phyloP scores from a whole-genome alignment of 2,888 invertebrate species.

The Tortrix viridana region DNA sequence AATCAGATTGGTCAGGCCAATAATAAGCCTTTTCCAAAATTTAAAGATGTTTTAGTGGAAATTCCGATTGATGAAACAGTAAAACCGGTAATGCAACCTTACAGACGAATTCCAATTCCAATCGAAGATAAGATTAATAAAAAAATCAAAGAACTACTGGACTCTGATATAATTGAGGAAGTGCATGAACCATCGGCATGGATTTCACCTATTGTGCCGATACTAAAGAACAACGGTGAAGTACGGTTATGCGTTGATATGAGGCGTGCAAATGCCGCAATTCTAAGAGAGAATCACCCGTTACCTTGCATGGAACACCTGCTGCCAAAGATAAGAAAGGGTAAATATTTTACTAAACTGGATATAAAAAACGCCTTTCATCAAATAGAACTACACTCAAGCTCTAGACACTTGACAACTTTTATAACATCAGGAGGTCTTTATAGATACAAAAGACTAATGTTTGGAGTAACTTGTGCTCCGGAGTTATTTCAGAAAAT shows the following conservation, averaged over 20 bases:
- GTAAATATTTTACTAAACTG: slow-evolving; percentile 47
- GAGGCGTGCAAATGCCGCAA: slow-evolving; percentile 41
- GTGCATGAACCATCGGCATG: slow-evolving; percentile 38
- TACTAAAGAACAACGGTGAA: slow-evolving; percentile 5
- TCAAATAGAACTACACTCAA: slow-evolving; percentile 41
- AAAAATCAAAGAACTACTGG: slow-evolving; percentile 43
- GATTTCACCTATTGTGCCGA: slow-evolving; percentile 31
- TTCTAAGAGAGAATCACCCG: slow-evolving; percentile 45
- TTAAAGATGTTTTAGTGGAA: too few species aligned
- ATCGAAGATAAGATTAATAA: slow-evolving; percentile 44
- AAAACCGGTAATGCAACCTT: slow-evolving; percentile 39
- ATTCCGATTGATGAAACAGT: slow-evolving; percentile 1
- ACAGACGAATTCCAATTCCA: slow-evolving; percentile 45
- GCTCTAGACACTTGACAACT: slow-evolving; percentile 49
- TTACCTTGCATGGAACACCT: slow-evolving; percentile 45
- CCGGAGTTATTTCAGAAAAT: slow-evolving; percentile 40
- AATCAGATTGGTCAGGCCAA: background rate
- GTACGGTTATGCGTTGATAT: slow-evolving; percentile 10
- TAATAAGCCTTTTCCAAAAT: slow-evolving; percentile 34
- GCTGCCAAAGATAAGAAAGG: slow-evolving; percentile 43
- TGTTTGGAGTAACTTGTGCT: slow-evolving; percentile 2
- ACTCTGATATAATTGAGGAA: slow-evolving; percentile 45
- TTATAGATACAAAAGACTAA: background rate
- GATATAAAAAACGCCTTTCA: slow-evolving; percentile 57
- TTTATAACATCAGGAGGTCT: slow-evolving; percentile 48